These are phyloP conservation scores for Brachypteracias leptosomus DNA, from an alignment of 2,113 vertebrate species.

Conservation along the genomic window DNA sequence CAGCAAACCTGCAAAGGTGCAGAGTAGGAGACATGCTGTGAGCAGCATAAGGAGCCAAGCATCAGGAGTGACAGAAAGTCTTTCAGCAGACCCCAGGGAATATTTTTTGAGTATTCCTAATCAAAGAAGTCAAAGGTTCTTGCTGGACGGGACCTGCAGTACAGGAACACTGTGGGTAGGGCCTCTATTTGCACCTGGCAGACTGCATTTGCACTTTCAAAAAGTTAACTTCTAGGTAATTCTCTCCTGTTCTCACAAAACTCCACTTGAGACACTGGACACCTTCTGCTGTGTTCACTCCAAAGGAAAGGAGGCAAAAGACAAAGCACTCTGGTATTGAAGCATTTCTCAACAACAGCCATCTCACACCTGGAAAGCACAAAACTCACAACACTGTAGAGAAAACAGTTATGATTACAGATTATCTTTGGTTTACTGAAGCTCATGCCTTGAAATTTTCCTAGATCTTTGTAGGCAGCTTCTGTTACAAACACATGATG, in stretches of 20 bases:
- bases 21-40: not conserved
- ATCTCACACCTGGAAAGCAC: not conserved
- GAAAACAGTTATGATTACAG: not conserved
- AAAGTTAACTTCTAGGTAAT: not conserved
- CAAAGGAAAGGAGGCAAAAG: not conserved
- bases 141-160: not conserved
- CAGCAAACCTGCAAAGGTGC: not conserved
- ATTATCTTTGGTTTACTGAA: not conserved
- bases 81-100: not conserved
- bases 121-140: not conserved
- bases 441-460: not conserved
- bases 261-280: not conserved
- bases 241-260: not conserved
- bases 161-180: not conserved
- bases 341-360: not conserved
- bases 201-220: not conserved
- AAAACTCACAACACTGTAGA: not conserved
- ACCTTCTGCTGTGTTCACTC: not conserved
- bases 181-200: not conserved
- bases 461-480: not conserved
- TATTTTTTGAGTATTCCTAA: not conserved
- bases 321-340: accelerated
- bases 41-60: not conserved
- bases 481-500: not conserved
- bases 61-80: not conserved